Base-by-base conservation (phyloP, 2,797 vertebrate genomes). In the Lithobates sylvaticus region DNA sequence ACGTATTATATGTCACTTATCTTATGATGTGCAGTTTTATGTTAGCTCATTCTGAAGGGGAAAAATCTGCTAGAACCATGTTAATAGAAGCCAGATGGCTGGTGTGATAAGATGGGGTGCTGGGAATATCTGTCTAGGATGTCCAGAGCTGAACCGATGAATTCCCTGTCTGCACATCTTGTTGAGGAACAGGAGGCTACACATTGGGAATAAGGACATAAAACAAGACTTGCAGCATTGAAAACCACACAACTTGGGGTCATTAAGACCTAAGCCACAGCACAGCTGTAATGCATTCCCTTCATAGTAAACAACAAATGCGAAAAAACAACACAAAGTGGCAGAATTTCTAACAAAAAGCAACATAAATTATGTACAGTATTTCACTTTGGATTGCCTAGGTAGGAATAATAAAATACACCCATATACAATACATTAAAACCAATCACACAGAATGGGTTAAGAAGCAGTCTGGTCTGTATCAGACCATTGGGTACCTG, bases 101-200 rank as follows among this genome's bases (percentile, higher is more conserved):
- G 39, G 34, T 84, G 86, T 87, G 86, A 84, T 87, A 87, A 84
- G 86, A 87, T 80, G 81, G 86, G 76, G 86, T 87, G 81, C 86
- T 87, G 76, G 76, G 78, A 87, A 87, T 84, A 79, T 79, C 81
- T 87, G 86, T 86, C 86, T 83, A 39, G 76, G 36, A 70, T 78
- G 39, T 74, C 54, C 67, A 72, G 39, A 78, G 65, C 50, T 78
- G 86, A 84, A 58, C 76, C 70, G 50, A 84, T 86, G 73, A 61
- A 73, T 80, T 84, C 70, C 71, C 86, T 83, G 64, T 81, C 71
- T 87, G 36, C 69, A 58, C 29, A 67, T 84, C 32, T 80, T 79
- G 36, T 2, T 75, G 64, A 87, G 54, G 50, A 73, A 79, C 76
- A 61, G 61, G 75, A 54, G 80, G 27, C 80, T 72, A 18, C 15